Base-by-base conservation (phyloP, 2,113 vertebrate species). In the Trinectes maculatus region DNA sequence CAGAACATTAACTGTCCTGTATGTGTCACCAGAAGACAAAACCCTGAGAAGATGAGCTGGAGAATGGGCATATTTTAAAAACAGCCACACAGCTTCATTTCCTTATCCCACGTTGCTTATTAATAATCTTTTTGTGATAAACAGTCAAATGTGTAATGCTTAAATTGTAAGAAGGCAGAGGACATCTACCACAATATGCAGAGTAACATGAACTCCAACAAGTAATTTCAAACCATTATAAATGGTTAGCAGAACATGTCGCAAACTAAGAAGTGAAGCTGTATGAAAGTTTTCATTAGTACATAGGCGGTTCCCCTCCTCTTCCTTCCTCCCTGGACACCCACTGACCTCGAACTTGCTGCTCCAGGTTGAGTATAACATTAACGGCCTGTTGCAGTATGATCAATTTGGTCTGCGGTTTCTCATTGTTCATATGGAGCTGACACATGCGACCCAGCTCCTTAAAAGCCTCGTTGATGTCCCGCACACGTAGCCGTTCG, bases 381-480 rank as follows among this genome's bases (percentile, higher is more conserved):
- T 95, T 96, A 89, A 99, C 96, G 70, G 97, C 97, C 95, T 99
- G 97, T 93, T 99, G 97, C 89, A 99, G 96, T 88, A 99, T 93
- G 91, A 95, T 94, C 89, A 99, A 95, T 95, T 99, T 99, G 95
- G 97, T 99, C 95, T 99, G 97, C n/a, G 95, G 96, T 94, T 98
- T 99, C 94, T 98, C 96, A 90, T 94, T 94, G 96, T 93, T 96
- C 88, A 99, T 91, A 91, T 99, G 97, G 74, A 99, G 95, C 91
- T 98, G 96, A 92, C 96, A 97, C 97, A 99, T 98, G 91, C 93
- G 95, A 84, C 97, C 97, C 89, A 99, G 94, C 94, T 99, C 97
- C 87, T 99, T 98, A 95, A 99, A 99, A 87, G 96, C 97, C 94
- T 96, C 96, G 92, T 99, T 99, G 96, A 99, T 98, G 95, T 99